Base-by-base conservation (phyloP, 2,797 vertebrate genomes). In the Odontamblyopus rebecca region DNA sequence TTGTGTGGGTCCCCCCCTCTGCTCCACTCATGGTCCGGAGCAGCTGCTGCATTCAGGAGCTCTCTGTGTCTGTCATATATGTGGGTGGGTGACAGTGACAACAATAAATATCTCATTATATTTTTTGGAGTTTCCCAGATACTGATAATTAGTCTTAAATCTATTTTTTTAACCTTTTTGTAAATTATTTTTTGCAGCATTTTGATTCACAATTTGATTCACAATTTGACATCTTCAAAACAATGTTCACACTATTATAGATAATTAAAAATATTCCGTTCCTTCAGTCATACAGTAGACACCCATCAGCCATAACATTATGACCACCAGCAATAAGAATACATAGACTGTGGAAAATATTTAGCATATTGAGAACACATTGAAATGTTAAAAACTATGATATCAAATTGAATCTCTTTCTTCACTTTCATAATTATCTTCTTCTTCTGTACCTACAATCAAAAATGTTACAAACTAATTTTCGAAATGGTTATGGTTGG, bases 31-130 rank as follows among this genome's bases (percentile, higher is more conserved):
- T 80, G 89, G 67, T 88, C 88, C 54, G 81, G 87, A 2, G 26
- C 73, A 0, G 77, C 67, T 0, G 59, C 18, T 12, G 85, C 18
- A 61, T 87, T 74, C 63, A 88, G 35, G 30, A 86, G 9, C 44
- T 94, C 91, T 80, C 94, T 95, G 87, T 57, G 69, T 60, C 68
- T 64, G 71, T 11, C 23, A 57, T 26, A 26, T 48, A 15, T 48
- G 44, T 48, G 41, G 12, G 7, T 2, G 8, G 6, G 11, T 4
- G 2, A 57, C 23, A 26, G 4, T 57, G 9, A 57, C 54, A 57
- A 53, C 18, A 53, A 5, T n/a, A 53, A 53, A 19, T 53, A 53
- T 53, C 18, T 16, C 13, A 48, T 0, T 16, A 15, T 48, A 48
- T 13, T 13, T 44, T 44, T 44, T 44, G 12, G 1, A 32, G 32